A percentile compares a stretch with the other conserved stretches of the same genome.
phyloP scores from a whole-genome alignment of 2,113 vertebrate species.

The Tachysurus vachellii region DNA sequence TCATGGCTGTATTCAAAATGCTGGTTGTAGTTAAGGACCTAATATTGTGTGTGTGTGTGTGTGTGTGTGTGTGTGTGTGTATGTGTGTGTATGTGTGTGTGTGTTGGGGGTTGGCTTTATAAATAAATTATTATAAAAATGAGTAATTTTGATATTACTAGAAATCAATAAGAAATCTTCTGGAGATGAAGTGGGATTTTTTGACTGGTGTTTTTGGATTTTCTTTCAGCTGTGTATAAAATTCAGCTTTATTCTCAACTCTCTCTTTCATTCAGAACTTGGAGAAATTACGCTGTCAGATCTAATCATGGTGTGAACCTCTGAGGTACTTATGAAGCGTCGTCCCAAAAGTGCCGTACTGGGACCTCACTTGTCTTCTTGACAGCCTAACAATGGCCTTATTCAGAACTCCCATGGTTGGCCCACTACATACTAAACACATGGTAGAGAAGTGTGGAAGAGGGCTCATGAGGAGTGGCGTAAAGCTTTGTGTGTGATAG shows the following conservation, averaged over 20 bases:
- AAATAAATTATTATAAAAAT: background rate
- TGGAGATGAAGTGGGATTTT: background rate
- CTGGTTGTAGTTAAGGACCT: background rate
- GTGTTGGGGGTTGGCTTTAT: background rate
- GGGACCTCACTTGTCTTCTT: constrained; percentile 74
- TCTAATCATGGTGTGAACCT: constrained; percentile 47
- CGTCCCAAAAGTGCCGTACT: constrained; percentile 53
- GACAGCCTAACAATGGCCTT: constrained; percentile 73
- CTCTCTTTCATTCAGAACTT: constrained; percentile 32
- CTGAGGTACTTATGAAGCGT: constrained; percentile 51
- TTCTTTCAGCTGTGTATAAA: constrained; percentile 3
- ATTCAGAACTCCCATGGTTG: constrained; percentile 38
- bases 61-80: background rate
- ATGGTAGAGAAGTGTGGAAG: constrained; percentile 60
- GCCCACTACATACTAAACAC: constrained; percentile 38
- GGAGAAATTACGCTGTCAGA: constrained; percentile 46
- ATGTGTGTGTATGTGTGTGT: background rate
- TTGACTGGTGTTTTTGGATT: background rate
- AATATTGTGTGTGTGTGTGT: background rate
- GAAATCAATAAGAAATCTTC: background rate
- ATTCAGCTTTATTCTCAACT: constrained; percentile 16
- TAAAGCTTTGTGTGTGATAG: constrained; percentile 40
- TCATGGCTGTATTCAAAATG: too few species aligned
- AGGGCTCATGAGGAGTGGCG: constrained; percentile 69
- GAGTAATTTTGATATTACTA: background rate